Evolutionary conservation across 2,113 vertebrate species (phyloP), one percentile per base, ranked within the genome.

Genomic region (Dipodomys merriami): DNA sequence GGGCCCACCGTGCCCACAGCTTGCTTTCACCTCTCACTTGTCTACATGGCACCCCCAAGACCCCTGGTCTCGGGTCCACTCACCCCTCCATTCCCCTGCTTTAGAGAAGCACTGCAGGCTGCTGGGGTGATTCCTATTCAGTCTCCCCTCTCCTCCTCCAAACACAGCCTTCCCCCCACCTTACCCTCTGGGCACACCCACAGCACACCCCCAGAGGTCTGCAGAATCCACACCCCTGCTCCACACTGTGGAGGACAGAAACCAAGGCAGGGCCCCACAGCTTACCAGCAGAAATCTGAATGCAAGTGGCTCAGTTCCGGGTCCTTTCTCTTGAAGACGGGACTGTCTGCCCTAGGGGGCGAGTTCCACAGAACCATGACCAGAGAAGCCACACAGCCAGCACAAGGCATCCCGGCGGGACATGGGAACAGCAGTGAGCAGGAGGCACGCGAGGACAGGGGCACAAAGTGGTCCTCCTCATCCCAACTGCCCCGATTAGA

Each of bases 391-490:
- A 2, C 0, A 10, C 12, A 13, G 77, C 16, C 74, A n/a, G 7
- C 10, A 12, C 13, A 3, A 53, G n/a, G 30, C 19, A 27, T 6
- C 65, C 29, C 9, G 76, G 30, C 20, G n/a, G 8, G 27, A 23
- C 7, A 1, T 22, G 71, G 12, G 13, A 10, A 7, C 39, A 0
- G 7, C 23, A 30, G 6, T 1, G n/a, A 35, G 39, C 35, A 67
- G 60, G 49, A 22, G 33, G 39, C 39, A 0, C 7, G 23, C 33
- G 46, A 57, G 35, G 72, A 15, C 64, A 15, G 67, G 78, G 23
- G n/a, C 6, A 7, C 30, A 30, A 76, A 11, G 5, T 0, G 20
- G 20, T 29, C 57, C 16, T 67, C 8, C 2, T 90, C 78, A 39
- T 68, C 18, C 18, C 46, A 67, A 62, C 5, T 33, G 29, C 64